Evolutionary conservation across 2,888 invertebrate species (phyloP), one percentile per base, ranked within the genome.

Genomic region (Leptura quadrifasciata): DNA sequence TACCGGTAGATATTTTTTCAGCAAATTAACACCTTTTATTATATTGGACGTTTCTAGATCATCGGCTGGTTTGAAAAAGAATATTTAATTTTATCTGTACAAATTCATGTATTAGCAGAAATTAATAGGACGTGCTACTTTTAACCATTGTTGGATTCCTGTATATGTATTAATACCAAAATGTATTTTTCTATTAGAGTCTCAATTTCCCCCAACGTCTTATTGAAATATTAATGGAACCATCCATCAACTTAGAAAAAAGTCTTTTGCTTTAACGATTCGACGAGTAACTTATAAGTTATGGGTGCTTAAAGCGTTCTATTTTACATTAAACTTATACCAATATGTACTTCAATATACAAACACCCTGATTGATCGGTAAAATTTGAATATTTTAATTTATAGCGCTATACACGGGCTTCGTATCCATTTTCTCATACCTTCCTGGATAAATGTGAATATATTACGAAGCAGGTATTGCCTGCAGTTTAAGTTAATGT

Each of bases 371-470:
- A 47, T 47, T 47, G 47, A 47, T 47, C 47, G 47, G 47, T n/a
- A n/a, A 47, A 47, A 47, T 47, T 47, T 47, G 47, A 47, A 47
- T 47, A 47, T 47, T 47, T 47, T 47, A 47, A 47, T 47, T 47
- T 47, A 47, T 47, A 47, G 47, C 47, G 15, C 4, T 47, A 47
- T 47, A 47, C 12, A n/a, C n/a, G 0, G 47, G 47, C 47, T 47
- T 47, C n/a, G 5, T 47, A 47, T 47, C 1, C 15, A 47, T 2
- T 47, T 47, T 47, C 47, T n/a, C 15, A n/a, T n/a, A 47, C n/a
- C n/a, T n/a, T 47, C 47, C 47, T 10, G 15, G 39, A 39, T 39
- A 15, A 39, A 39, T 12, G 12, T 39, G 39, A 39, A 39, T 39
- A 2, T 39, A 39, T 39, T 39, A 39, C 39, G 39, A 39, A 2